Base-by-base conservation (phyloP, 1,140 invertebrate species). In the Agrilus planipennis region DNA sequence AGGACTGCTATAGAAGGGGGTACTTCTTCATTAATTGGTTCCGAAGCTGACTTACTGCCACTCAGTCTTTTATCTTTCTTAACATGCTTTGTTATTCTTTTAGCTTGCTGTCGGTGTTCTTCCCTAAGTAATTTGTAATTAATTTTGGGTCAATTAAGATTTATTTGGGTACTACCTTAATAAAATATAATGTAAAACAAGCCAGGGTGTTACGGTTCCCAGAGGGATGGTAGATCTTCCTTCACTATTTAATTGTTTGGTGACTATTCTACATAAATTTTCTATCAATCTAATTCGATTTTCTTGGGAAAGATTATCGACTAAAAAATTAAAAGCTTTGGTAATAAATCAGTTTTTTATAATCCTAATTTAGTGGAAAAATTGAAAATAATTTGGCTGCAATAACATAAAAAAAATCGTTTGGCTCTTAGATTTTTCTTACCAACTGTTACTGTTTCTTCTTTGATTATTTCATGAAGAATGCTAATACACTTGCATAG, bases 1-100 rank as follows among this genome's bases (percentile, higher is more conserved):
- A 94, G 66, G 31, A 92, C 70, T 61, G 79, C 74, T 1, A 90
- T 64, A 3, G 87, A 87, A 11, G 77, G 67, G 5, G 83, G 83
- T 18, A 88, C 63, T 42, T 73, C 72, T 19, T 62, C 54, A 38
- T 5, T 25, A 21, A 16, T 21, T 7, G 7, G 21, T 64, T 49
- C 3, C 35, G 45, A 19, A 45, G 51, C 58, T 34, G 51, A 50
- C 22, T 31, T 51, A 18, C 53, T 31, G 12, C 19, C 9, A 23
- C 41, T 18, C 28, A 19, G 23, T 39, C 43, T 12, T 21, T 29
- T 10, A 22, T 44, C 18, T 34, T 36, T 46, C 41, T 42, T 42
- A 32, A 50, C 36, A 34, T 54, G 48, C 42, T 53, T 51, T n/a
- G 55, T 42, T 46, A 58, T 55, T 35, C 61, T 53, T 46, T 63